Conservation (phyloP, 2,888 invertebrate species). For the Mythimna ferrago region DNA sequence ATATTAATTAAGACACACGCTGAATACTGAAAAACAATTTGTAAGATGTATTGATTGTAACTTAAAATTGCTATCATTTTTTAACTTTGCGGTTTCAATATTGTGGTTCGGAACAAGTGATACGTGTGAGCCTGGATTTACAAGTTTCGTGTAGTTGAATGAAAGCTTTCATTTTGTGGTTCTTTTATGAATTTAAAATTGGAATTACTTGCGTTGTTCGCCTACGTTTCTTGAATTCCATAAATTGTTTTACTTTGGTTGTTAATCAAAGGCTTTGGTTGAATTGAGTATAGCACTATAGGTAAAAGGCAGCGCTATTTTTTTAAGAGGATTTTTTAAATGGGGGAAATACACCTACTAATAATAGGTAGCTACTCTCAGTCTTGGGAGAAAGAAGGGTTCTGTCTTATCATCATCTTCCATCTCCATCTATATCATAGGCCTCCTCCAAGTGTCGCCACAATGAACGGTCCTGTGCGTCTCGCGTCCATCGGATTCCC, state of each 20-base stretch:
- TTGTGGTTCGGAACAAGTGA: neutral
- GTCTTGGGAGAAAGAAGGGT: neutral
- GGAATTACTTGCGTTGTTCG: constrained; percentile 2
- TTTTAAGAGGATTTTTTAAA: neutral
- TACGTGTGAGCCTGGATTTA: constrained; percentile 15
- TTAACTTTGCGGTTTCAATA: no score
- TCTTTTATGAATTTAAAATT: constrained; percentile 17
- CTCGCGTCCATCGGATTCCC: no score
- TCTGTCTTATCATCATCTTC: neutral
- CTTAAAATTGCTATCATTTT: no score
- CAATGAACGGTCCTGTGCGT: no score
- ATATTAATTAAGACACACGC: no score
- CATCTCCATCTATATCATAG: no score
- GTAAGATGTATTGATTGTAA: no score
- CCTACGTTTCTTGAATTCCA: neutral
- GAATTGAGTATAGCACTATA: neutral
- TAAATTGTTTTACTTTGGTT: neutral
- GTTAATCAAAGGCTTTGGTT: neutral
- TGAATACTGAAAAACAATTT: no score
- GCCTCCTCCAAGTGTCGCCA: no score
- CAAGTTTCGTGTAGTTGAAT: constrained; percentile 5
- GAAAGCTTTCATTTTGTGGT: constrained; percentile 15
- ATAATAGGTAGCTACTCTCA: no score
- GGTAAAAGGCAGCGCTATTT: neutral
- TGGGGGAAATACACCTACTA: neutral